Base-by-base conservation (phyloP, 2,888 invertebrate species). In the Spicauda simplicius region DNA sequence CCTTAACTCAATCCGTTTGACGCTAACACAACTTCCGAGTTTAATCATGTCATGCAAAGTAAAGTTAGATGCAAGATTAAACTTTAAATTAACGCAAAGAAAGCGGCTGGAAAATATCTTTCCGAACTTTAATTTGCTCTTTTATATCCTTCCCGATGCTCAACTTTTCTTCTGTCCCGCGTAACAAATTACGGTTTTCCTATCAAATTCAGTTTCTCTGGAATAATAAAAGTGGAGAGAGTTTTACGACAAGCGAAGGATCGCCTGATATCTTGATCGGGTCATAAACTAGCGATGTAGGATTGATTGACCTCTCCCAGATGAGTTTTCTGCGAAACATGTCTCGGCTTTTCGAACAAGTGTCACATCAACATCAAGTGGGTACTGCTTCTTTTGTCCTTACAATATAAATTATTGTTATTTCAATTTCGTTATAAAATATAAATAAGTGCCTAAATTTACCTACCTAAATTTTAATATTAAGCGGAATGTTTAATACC, bases 211-310 rank as follows among this genome's bases (percentile, higher is more conserved):
- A 64, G 55, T 63, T 64, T 53, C 55, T 12, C 50, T 37, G 57
- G 57, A 58, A 53, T 52, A 64, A 64, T 58, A 64, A 64, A 58
- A 58, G 58, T 53, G 57, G 57, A 52, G 52, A 50, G 53, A 64
- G 64, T 64, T 64, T 64, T 64, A 64, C 64, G 58, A 58, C 52
- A 58, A 58, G 52, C 25, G 50, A 64, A 64, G 58, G 57, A 64
- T 64, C 50, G 64, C 16, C 52, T 20, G 64, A 64, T 64, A 58
- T 52, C 64, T 52, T 53, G 58, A 64, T 53, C 41, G 52, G 64
- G 41, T 16, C 10, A 41, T 64, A 64, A 53, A 64, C 37, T 64
- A 52, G 53, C 41, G 48, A 53, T 53, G 25, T 18, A 25, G 11
- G 58, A 58, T 58, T 58, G 64, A 64, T 37, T 58, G 64, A 12